Base-by-base conservation (phyloP, 64 coral and sea anemone genomes). In the Stylophora pistillata region DNA sequence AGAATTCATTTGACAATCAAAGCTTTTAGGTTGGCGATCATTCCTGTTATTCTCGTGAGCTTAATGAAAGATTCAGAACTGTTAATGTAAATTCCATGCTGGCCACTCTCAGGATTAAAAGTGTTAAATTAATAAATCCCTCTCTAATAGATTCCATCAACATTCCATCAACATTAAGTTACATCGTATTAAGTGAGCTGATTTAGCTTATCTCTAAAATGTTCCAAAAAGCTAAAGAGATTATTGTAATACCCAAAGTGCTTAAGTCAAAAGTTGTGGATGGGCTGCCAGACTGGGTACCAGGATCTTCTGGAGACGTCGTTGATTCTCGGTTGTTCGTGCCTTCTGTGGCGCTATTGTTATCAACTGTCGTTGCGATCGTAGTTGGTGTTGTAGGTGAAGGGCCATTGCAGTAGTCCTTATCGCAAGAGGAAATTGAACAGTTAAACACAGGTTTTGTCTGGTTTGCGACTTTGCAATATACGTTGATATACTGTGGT, bases 371-470 rank as follows among this genome's bases (percentile, higher is more conserved):
- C 15, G 60, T 32, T 12, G 25, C 63, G 18, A 15, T 59, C 2
- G 26, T 13, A 59, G 33, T 1, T 26, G 61, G 18, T 69, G 80
- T 83, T 16, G 62, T n/a, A 1, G 80, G 80, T 14, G 62, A 5
- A 2, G 80, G 80, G 6, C 80, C 80, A 69, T 83, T 83, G 61
- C 80, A 83, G 20, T 83, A 83, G 32, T 83, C 80, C 7, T 34
- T 0, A 14, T 20, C 21, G 30, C 80, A 83, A 21, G n/a, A 52
- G 5, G 57, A 33, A 16, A 25, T 16, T 30, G 55, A 29, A 81
- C 78, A 81, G 17, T n/a, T 33, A 37, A 14, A 10, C 10, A 41
- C 11, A 16, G 3, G n/a, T 30, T 21, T 25, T 9, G 63, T 3
- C 4, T 66, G 0, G 25, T 66, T 66, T 3, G 6, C 0, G 10